Evolutionary conservation across 2,113 vertebrate genomes (phyloP).

Genomic region (Mustela lutreola): DNA sequence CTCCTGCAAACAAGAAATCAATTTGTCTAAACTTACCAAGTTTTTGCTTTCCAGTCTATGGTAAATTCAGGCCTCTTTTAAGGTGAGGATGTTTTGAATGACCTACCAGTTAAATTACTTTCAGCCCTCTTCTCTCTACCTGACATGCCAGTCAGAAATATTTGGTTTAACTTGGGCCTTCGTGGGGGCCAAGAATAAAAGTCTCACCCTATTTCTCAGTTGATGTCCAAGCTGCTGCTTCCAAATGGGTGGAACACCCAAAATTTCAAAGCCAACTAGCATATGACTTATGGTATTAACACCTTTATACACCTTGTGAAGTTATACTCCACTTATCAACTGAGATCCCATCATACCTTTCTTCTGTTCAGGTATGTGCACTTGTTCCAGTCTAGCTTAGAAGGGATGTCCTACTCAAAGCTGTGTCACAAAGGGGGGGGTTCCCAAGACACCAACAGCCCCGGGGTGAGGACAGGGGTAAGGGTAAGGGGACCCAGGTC

Average conservation of each 20-base stretch:
- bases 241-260: not conserved
- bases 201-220: not conserved
- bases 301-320: not conserved
- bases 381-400: not conserved
- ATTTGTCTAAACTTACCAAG: slow-evolving; percentile 33
- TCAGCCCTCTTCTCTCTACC: not conserved
- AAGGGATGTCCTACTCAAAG: not conserved
- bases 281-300: not conserved
- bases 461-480: not conserved
- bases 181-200: not conserved
- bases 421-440: not conserved
- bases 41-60: not conserved
- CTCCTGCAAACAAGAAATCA: slow-evolving; percentile 37
- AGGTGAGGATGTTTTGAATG: not conserved
- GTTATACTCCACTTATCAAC: not conserved
- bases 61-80: slow-evolving; percentile 30
- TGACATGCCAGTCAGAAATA: not conserved
- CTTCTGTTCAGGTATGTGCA: not conserved
- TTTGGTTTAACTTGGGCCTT: not conserved
- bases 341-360: not conserved
- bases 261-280: not conserved
- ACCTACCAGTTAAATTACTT: slow-evolving; percentile 4
- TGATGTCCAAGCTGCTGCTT: not conserved
- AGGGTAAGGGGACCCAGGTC: not conserved
- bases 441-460: accelerated